phyloP scores from a whole-genome alignment of 2,797 vertebrate species.

The Gadopsis bispinosus region DNA sequence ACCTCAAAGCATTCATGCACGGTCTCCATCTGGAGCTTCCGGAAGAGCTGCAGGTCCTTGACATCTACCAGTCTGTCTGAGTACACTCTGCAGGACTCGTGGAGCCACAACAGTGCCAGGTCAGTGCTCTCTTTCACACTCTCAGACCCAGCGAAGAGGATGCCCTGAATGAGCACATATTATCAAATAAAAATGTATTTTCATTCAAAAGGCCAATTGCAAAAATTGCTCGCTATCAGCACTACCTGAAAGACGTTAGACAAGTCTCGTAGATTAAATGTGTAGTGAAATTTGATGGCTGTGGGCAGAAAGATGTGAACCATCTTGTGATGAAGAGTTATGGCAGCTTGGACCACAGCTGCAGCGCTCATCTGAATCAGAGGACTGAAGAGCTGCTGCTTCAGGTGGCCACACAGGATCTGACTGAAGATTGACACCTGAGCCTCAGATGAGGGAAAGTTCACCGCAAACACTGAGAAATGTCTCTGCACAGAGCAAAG shows the following conservation, averaged over 20 bases:
- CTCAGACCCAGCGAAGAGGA: slow-evolving; percentile 86
- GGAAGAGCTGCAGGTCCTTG: slow-evolving; percentile 84
- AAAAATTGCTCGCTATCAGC: background rate
- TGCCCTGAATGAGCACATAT: slow-evolving; percentile 78
- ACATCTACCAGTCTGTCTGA: slow-evolving; percentile 87
- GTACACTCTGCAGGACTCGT: slow-evolving; percentile 86
- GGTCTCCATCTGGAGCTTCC: slow-evolving; percentile 82
- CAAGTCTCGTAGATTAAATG: slow-evolving; percentile 87
- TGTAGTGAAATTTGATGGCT: slow-evolving; percentile 87
- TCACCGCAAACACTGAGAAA: slow-evolving; percentile 89
- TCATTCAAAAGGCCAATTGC: background rate
- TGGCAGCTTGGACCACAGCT: slow-evolving; percentile 80
- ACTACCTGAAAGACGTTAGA: slow-evolving; percentile 87
- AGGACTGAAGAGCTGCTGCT: slow-evolving; percentile 76
- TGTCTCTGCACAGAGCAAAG: slow-evolving; percentile 79
- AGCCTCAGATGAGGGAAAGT: slow-evolving; percentile 84
- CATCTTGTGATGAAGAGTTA: slow-evolving; percentile 83
- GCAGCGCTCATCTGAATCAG: slow-evolving; percentile 73
- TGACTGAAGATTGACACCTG: slow-evolving; percentile 86
- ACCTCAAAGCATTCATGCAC: slow-evolving; percentile 87
- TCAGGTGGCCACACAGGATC: slow-evolving; percentile 84
- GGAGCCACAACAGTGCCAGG: slow-evolving; percentile 84
- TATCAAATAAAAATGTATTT: slow-evolving; percentile 29
- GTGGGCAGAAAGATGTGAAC: slow-evolving; percentile 84
- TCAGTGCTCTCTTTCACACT: slow-evolving; percentile 80